Conservation (phyloP, 2,113 vertebrate genomes). For the Sinocyclocheilus rhinocerous region DNA sequence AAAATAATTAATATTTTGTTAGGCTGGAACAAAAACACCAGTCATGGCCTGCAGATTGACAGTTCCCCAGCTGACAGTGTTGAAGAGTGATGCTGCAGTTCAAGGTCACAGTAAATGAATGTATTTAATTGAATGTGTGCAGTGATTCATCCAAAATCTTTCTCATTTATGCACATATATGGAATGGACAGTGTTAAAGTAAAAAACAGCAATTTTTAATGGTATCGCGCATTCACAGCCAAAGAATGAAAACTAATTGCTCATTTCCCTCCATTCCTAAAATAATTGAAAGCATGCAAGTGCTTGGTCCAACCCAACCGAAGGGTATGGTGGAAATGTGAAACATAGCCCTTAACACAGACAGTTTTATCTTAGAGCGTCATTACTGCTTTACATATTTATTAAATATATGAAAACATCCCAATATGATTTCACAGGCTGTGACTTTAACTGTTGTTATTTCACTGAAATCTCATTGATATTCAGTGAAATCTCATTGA, state of each 20-base stretch:
- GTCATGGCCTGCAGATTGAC: slow-evolving; percentile 13
- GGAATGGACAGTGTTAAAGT: neutral
- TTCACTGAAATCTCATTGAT: neutral
- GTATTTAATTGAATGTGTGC: neutral
- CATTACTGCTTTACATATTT: slow-evolving; percentile 56
- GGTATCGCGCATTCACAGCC: neutral
- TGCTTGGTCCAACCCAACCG: neutral
- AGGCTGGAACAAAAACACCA: neutral
- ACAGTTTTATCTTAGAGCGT: slow-evolving; percentile 56
- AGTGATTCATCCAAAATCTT: neutral
- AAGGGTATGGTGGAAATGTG: slow-evolving; percentile 38
- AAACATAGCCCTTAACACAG: slow-evolving; percentile 73
- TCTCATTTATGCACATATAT: neutral
- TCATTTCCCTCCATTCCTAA: neutral
- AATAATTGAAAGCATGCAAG: neutral
- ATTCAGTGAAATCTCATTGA: neutral
- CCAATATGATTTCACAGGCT: neutral
- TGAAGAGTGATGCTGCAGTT: neutral
- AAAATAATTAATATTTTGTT: neutral
- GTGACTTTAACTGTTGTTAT: neutral
- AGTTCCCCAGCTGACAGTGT: neutral
- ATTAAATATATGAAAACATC: neutral
- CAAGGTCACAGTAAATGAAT: neutral
- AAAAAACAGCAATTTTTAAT: neutral
- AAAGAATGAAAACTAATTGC: neutral